Evolutionary conservation across 2,888 invertebrate genomes (phyloP).

Genomic region (Piscicola geometra): DNA sequence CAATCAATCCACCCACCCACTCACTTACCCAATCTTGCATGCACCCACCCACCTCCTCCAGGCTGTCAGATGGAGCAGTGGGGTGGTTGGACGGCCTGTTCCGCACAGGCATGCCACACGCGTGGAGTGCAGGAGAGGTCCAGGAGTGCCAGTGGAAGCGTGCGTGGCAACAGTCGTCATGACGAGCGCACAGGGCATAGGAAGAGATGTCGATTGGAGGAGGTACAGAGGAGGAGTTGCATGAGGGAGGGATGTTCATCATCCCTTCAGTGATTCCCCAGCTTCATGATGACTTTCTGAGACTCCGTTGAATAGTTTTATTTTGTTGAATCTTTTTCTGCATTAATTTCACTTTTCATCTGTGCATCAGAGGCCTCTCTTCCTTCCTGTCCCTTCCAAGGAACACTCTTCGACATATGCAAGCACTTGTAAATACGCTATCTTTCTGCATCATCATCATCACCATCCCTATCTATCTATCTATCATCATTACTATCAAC

Average conservation of each 20-base stretch:
- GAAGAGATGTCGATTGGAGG: background rate
- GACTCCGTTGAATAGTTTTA: too few species aligned
- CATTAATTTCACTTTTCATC: too few species aligned
- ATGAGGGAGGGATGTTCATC: too few species aligned
- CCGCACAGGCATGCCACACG: background rate
- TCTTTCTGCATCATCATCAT: background rate
- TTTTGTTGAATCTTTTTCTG: too few species aligned
- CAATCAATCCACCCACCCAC: too few species aligned
- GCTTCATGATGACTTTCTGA: too few species aligned
- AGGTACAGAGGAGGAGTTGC: background rate
- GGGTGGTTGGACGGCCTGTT: conserved; percentile 19
- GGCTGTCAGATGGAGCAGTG: conserved; percentile 25
- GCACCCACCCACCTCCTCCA: background rate
- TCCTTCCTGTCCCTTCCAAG: too few species aligned
- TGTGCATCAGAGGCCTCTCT: too few species aligned
- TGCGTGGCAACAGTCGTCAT: background rate
- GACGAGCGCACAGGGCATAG: background rate
- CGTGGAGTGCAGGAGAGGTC: conserved; percentile 26
- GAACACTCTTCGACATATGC: too few species aligned
- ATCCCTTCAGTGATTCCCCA: too few species aligned
- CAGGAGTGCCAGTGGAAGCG: background rate
- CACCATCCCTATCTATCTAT: background rate
- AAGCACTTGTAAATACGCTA: too few species aligned
- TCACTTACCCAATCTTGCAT: too few species aligned
- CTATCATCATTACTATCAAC: background rate